Evolutionary conservation across 2,797 vertebrate species (phyloP).

Genomic region (Tokudaia muenninki): DNA sequence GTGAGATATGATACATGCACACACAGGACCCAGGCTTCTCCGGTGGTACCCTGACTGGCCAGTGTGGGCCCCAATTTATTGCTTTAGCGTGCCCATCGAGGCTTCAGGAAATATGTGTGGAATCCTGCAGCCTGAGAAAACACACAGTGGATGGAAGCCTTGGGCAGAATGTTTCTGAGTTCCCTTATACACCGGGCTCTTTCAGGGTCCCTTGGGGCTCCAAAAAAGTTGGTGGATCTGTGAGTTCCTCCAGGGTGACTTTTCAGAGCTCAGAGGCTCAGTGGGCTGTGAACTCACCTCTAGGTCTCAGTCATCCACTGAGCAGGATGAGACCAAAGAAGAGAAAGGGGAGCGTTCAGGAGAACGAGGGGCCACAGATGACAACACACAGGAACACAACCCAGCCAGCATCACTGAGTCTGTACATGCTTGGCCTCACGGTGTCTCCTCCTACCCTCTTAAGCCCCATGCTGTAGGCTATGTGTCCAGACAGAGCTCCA

Average conservation of each 20-base stretch:
- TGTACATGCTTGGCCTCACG: not conserved
- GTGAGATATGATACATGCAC: fast-evolving
- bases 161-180: too few relatives aligned
- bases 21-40: not conserved
- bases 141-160: fast-evolving
- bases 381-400: not conserved
- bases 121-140: not conserved
- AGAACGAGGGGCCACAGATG: too few relatives aligned
- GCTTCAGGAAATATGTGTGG: not conserved
- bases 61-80: not conserved
- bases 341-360: fast-evolving
- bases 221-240: fast-evolving
- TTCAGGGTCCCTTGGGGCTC: not conserved
- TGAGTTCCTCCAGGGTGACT: not conserved
- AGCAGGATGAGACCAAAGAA: too few relatives aligned
- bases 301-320: fast-evolving
- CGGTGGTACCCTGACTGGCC: not conserved
- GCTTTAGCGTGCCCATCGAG: fast-evolving
- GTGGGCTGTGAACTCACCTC: fast-evolving
- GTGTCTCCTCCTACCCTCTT: fast-evolving
- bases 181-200: fast-evolving
- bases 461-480: too few relatives aligned
- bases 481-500: too few relatives aligned
- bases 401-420: fast-evolving
- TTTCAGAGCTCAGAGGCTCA: not conserved